phyloP scores from a whole-genome alignment of 2,797 vertebrate genomes.

The Acrossocheilus wenchowensis region DNA sequence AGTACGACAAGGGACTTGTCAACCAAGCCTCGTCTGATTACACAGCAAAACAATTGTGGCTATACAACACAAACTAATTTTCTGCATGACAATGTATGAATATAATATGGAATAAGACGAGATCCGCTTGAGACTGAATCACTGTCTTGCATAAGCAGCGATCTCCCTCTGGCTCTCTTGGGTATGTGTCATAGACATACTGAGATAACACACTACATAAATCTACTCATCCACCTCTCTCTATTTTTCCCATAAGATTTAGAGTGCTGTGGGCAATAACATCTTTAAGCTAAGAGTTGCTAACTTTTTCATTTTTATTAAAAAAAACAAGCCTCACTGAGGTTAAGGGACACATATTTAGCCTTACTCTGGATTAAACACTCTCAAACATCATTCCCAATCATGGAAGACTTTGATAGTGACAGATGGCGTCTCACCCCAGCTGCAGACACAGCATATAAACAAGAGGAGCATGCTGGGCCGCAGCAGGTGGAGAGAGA shows the following conservation, averaged over 20 bases:
- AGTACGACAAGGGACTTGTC: neutral
- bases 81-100: slow-evolving; percentile 15
- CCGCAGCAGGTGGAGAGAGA: slow-evolving; percentile 39
- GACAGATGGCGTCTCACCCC: slow-evolving; percentile 39
- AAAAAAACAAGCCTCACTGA: neutral
- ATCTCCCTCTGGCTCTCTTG: slow-evolving; percentile 40
- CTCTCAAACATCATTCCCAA: slow-evolving; percentile 6
- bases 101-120: neutral
- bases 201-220: slow-evolving; percentile 15
- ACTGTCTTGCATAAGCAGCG: slow-evolving; percentile 51
- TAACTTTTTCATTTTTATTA: neutral
- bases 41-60: neutral
- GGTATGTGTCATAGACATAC: slow-evolving; percentile 40
- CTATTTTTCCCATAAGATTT: neutral
- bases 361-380: neutral
- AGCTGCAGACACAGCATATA: slow-evolving; percentile 44
- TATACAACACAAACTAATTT: slow-evolving; percentile 9
- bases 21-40: neutral
- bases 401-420: slow-evolving; percentile 34
- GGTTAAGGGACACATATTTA: neutral
- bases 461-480: slow-evolving; percentile 38
- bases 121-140: slow-evolving; percentile 45
- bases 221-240: neutral
- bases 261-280: neutral
- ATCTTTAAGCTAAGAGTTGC: neutral